Percentiles rank a stretch among this genome's conserved stretches.
These are phyloP conservation scores for Lytechinus pictus DNA, from an alignment of 35 echinoderm and acorn worm species.

Conservation along the genomic window DNA sequence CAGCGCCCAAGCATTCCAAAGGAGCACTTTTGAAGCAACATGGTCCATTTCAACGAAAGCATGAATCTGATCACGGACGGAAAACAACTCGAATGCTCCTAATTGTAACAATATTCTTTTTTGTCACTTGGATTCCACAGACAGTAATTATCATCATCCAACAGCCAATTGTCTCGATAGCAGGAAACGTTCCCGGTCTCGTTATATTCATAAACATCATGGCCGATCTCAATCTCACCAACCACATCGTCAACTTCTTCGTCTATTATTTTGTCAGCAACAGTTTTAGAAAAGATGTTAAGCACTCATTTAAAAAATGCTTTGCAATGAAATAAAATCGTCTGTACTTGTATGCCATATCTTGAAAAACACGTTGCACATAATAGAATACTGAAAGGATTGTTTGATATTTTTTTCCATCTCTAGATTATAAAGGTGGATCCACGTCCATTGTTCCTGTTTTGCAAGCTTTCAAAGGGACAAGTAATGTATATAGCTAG, in stretches of 20 bases:
- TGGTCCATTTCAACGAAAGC: not conserved
- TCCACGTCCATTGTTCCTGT: too few relatives aligned
- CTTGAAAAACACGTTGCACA: too few relatives aligned
- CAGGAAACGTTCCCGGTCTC: not conserved
- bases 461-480: too few relatives aligned
- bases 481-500: too few relatives aligned
- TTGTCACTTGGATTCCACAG: not conserved
- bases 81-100: conserved; percentile 19
- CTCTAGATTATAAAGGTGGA: too few relatives aligned
- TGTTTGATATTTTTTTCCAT: too few relatives aligned
- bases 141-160: not conserved
- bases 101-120: not conserved
- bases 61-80: not conserved
- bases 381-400: too few relatives aligned
- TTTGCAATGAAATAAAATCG: too few relatives aligned
- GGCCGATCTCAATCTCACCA: not conserved
- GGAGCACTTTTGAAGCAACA: not conserved
- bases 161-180: not conserved
- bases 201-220: not conserved
- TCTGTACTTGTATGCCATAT: too few relatives aligned
- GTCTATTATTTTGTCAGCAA: not conserved
- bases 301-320: not conserved
- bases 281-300: not conserved
- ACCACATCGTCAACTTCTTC: conserved; percentile 42
- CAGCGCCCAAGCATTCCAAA: not conserved